Conservation (phyloP, 1,140 invertebrate genomes). For the Penaeus indicus region DNA sequence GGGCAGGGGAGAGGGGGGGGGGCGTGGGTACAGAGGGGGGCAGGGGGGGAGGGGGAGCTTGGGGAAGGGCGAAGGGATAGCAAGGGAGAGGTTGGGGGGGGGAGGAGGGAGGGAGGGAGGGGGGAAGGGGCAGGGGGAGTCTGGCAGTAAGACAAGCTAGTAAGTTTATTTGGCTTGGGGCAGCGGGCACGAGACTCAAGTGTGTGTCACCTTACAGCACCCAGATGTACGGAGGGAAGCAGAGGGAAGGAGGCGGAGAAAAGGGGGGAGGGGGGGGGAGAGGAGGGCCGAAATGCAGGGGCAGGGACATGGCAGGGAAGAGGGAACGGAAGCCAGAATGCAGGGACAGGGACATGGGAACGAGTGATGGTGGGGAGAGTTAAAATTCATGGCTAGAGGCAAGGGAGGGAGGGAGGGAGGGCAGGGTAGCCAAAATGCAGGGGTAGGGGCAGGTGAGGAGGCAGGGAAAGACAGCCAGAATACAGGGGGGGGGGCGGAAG, state of each 20-base stretch:
- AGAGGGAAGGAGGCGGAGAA: neutral
- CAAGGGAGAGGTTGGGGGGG: neutral
- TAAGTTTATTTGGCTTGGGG: neutral
- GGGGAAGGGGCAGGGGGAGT: neutral
- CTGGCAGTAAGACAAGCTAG: neutral
- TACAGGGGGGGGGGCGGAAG: too few species aligned
- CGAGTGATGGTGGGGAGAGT: neutral
- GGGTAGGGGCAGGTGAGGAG: neutral
- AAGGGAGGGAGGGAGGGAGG: neutral
- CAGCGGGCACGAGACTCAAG: neutral
- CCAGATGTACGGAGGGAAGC: slow-evolving; percentile 2
- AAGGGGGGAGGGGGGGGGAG: neutral
- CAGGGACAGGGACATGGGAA: neutral
- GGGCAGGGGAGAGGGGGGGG: too few species aligned
- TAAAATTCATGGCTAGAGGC: too few species aligned
- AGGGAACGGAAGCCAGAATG: neutral
- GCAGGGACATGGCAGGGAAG: neutral
- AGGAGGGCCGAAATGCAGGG: too few species aligned
- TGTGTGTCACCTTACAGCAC: neutral
- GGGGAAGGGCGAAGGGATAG: neutral
- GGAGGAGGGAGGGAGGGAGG: neutral
- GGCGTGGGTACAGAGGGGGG: neutral
- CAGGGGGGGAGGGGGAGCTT: neutral
- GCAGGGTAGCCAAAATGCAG: neutral
- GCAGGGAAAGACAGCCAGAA: neutral